Conservation (phyloP, 1,140 invertebrate genomes). For the Drosophila ananassae region DNA sequence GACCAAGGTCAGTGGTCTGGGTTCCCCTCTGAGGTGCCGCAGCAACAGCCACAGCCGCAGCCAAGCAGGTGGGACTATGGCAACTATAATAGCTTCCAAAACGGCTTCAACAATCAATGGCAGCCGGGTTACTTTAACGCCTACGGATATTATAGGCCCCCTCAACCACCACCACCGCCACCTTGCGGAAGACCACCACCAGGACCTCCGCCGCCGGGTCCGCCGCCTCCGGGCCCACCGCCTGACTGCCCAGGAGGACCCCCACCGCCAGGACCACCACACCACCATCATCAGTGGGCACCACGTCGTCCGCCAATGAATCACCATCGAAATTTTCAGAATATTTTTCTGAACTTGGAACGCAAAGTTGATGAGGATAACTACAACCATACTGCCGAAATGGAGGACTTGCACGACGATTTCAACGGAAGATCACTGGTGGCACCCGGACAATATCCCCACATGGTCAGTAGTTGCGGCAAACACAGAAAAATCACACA, state of each 20-base stretch:
- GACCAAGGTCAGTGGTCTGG: slow-evolving; percentile 3
- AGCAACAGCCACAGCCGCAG: slow-evolving; percentile 5
- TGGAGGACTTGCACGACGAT: slow-evolving; percentile 55
- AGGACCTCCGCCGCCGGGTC: slow-evolving; percentile 28
- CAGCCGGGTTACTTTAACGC: slow-evolving; percentile 35
- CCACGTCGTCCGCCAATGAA: slow-evolving; percentile 32
- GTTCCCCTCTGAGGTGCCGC: not conserved
- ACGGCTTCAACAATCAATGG: slow-evolving; percentile 39
- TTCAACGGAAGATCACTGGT: slow-evolving; percentile 68
- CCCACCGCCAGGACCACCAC: not conserved
- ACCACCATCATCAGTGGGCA: slow-evolving; percentile 2
- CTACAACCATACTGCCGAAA: slow-evolving; percentile 47
- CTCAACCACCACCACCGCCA: slow-evolving; percentile 24
- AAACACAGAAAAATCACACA: slow-evolving; percentile 22
- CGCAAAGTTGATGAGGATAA: slow-evolving; percentile 27
- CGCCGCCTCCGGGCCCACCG: slow-evolving; percentile 30
- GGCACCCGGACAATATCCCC: slow-evolving; percentile 66
- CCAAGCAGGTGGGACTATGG: slow-evolving; percentile 48
- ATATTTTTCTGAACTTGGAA: slow-evolving; percentile 48
- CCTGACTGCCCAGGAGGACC: slow-evolving; percentile 30
- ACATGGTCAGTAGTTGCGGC: slow-evolving; percentile 57
- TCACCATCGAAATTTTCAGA: slow-evolving; percentile 42
- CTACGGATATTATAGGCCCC: slow-evolving; percentile 52
- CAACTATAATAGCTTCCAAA: slow-evolving; percentile 3
- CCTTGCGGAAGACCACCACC: slow-evolving; percentile 36